Percentiles rank a stretch among this genome's conserved stretches.
These are phyloP conservation scores for Drosophila kurseongensis DNA, from an alignment of 1,140 invertebrate species.

Conservation along the genomic window DNA sequence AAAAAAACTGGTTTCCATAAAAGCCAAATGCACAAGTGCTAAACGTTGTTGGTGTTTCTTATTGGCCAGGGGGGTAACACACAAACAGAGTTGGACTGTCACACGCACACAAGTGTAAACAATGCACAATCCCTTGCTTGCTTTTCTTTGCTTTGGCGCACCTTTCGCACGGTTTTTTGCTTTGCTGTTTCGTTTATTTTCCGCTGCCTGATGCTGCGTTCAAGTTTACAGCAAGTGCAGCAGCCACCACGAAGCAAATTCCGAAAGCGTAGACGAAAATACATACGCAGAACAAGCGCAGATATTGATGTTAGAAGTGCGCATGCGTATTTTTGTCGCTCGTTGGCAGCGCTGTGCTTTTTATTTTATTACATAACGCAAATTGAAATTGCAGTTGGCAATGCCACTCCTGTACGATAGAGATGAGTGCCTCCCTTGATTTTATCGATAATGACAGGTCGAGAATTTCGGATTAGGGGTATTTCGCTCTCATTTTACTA, in stretches of 20 bases:
- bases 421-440: constrained; percentile 1
- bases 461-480: background rate
- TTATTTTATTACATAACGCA: constrained; percentile 56
- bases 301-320: constrained; percentile 48
- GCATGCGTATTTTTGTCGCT: constrained; percentile 59
- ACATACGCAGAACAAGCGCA: constrained; percentile 31
- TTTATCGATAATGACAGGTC: constrained; percentile 12
- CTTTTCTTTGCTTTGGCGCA: constrained; percentile 28
- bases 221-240: constrained; percentile 62
- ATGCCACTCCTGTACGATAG: constrained; percentile 30
- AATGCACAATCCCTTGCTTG: constrained; percentile 57
- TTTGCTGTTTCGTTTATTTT: constrained; percentile 25
- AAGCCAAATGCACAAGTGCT: constrained; percentile 58
- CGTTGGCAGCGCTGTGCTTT: constrained; percentile 37
- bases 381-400: constrained; percentile 46
- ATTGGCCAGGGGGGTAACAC: constrained; percentile 26
- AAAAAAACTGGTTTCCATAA: constrained; percentile 56
- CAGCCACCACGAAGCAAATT: constrained; percentile 46
- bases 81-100: background rate
- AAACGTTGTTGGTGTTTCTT: constrained; percentile 26
- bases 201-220: constrained; percentile 42
- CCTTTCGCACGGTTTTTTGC: constrained; percentile 24
- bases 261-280: constrained; percentile 46
- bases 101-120: constrained; percentile 57
- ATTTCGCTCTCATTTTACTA: no score